Percentiles rank a stretch among this genome's conserved stretches.
Conservation (phyloP, 1,140 invertebrate genomes). For the Listronotus oregonensis region DNA sequence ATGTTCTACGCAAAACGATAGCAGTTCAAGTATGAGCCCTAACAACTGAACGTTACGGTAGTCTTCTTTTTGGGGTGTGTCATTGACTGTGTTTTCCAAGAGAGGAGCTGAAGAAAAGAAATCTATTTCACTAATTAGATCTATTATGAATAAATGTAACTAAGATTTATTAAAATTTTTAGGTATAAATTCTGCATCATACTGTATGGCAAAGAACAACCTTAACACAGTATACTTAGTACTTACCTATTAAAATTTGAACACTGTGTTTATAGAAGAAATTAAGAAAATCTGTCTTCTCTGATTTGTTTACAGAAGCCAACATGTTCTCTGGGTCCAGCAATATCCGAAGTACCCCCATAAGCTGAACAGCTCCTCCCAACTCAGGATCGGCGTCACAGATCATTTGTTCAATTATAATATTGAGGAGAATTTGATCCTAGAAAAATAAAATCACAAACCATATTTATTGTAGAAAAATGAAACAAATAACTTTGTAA, state of each 20-base stretch:
- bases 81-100: conserved; percentile 86
- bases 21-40: conserved; percentile 90
- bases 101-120: conserved; percentile 79
- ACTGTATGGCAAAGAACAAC: too few relatives aligned
- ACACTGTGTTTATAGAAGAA: conserved; percentile 99
- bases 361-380: conserved; percentile 93
- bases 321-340: conserved; percentile 99
- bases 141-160: too few relatives aligned
- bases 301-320: conserved; percentile 88
- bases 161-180: too few relatives aligned
- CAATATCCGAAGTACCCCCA: conserved; percentile 90
- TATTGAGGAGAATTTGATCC: conserved; percentile 94
- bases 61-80: conserved; percentile 90
- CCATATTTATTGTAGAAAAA: too few relatives aligned
- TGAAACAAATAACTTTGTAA: too few relatives aligned
- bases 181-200: too few relatives aligned
- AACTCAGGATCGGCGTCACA: conserved; percentile 86
- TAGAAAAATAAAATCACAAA: conserved; percentile 56
- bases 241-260: conserved; percentile 88
- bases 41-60: conserved; percentile 95
- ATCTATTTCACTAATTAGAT: conserved; percentile 17
- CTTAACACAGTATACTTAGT: too few relatives aligned
- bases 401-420: conserved; percentile 97
- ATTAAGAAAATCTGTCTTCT: conserved; percentile 97
- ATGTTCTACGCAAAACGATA: conserved; percentile 99